Evolutionary conservation across 2,797 vertebrate genomes (phyloP).

Genomic region (Poliocrania exsul): DNA sequence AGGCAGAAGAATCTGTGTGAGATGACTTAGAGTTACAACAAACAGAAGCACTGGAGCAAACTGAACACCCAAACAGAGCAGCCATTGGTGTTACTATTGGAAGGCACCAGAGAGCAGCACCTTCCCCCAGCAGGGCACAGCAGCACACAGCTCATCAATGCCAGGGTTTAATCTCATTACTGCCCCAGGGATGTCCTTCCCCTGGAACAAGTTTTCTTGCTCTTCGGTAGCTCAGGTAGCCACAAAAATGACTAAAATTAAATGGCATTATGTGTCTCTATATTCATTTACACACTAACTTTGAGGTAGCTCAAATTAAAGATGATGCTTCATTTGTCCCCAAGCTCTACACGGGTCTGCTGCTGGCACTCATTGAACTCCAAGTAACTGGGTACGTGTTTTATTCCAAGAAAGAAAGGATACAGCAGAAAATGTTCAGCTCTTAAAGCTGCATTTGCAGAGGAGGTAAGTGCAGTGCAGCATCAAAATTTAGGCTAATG

Average conservation of each 20-base stretch:
- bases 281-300: conserved; percentile 4
- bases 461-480: background rate
- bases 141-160: background rate
- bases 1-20: background rate
- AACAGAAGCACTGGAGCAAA: conserved; percentile 18
- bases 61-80: background rate
- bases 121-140: background rate
- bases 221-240: background rate
- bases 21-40: background rate
- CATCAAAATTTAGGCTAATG: background rate
- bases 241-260: conserved; percentile 11
- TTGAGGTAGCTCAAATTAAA: conserved; percentile 6
- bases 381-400: conserved; percentile 38
- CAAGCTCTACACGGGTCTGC: background rate
- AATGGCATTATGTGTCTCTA: conserved; percentile 30
- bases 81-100: background rate
- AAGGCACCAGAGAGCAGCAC: background rate
- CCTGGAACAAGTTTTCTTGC: conserved; percentile 5
- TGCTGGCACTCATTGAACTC: conserved; percentile 37
- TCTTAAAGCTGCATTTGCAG: conserved; percentile 16
- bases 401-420: conserved; percentile 49
- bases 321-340: conserved; percentile 16
- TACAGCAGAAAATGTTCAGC: background rate
- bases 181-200: background rate
- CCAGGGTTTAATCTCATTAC: background rate